Percentiles rank a stretch among this genome's conserved stretches.
These are phyloP conservation scores for Anhinga rufa DNA, from an alignment of 2,113 vertebrate genomes.

Conservation along the genomic window DNA sequence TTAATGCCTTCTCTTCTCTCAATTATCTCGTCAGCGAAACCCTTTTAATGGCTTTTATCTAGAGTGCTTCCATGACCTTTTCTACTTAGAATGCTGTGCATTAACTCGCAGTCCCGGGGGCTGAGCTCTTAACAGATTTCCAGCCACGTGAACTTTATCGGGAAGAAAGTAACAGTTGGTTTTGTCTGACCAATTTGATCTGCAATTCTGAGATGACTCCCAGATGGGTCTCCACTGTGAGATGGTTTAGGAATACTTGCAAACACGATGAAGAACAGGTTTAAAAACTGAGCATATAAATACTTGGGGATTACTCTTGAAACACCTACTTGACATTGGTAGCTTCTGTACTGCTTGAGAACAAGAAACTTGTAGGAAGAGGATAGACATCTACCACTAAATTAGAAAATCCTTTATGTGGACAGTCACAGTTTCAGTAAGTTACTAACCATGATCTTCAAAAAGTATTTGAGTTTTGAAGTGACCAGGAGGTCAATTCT, in stretches of 20 bases:
- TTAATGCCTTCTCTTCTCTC: neutral
- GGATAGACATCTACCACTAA: neutral
- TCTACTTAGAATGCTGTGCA: slow-evolving; percentile 1
- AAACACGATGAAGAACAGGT: neutral
- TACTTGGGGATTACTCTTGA: neutral
- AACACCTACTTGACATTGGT: neutral
- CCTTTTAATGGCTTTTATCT: slow-evolving; percentile 54
- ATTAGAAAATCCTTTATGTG: neutral
- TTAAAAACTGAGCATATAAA: neutral
- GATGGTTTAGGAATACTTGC: neutral
- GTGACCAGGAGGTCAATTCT: neutral
- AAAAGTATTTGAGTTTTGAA: neutral
- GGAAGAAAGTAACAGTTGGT: neutral
- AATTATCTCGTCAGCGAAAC: slow-evolving; percentile 24
- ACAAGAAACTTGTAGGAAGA: neutral
- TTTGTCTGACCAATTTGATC: neutral
- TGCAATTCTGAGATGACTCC: neutral
- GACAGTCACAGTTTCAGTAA: neutral
- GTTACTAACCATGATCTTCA: neutral
- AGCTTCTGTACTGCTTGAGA: neutral
- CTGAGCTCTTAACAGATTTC: neutral
- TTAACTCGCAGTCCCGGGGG: neutral
- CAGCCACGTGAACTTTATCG: neutral
- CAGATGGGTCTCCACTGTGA: neutral
- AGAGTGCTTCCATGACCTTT: slow-evolving; percentile 49